Conservation (phyloP, 2,888 invertebrate species). For the Pomacea canaliculata region DNA sequence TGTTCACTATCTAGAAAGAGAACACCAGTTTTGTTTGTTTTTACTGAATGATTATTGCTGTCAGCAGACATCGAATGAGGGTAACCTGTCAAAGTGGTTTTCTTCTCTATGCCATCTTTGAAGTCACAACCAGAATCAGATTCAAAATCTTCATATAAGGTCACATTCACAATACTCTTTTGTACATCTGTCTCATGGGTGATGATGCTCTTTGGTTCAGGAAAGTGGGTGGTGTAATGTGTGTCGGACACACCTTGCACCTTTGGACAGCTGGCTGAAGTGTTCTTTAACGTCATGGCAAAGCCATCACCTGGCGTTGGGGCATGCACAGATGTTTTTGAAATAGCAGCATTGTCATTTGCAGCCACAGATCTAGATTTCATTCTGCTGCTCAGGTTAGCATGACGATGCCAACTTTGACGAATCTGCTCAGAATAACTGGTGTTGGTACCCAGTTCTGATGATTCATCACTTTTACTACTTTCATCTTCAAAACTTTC, state of each 20-base stretch:
- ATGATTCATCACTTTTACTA: background rate
- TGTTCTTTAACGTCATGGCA: background rate
- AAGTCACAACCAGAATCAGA: no score
- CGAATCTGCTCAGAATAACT: background rate
- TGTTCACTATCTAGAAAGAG: conserved; percentile 24
- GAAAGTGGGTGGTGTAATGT: background rate
- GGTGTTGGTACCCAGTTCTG: background rate
- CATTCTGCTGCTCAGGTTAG: background rate
- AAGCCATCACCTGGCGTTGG: background rate
- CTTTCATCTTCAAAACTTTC: conserved; percentile 19
- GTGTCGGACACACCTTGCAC: background rate
- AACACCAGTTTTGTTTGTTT: background rate
- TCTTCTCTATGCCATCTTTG: background rate
- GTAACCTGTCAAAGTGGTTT: background rate
- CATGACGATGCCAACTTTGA: background rate
- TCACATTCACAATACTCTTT: background rate
- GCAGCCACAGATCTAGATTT: background rate
- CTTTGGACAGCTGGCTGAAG: background rate
- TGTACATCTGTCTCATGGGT: background rate
- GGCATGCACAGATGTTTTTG: background rate
- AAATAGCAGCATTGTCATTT: background rate
- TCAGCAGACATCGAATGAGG: no score
- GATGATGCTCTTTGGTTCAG: background rate
- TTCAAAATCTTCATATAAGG: background rate
- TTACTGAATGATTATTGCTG: background rate